A percentile compares a stretch with the other conserved stretches of the same genome.
These are phyloP conservation scores for Chironomus striatipennis DNA, from an alignment of 1,140 invertebrate species.

Conservation along the genomic window DNA sequence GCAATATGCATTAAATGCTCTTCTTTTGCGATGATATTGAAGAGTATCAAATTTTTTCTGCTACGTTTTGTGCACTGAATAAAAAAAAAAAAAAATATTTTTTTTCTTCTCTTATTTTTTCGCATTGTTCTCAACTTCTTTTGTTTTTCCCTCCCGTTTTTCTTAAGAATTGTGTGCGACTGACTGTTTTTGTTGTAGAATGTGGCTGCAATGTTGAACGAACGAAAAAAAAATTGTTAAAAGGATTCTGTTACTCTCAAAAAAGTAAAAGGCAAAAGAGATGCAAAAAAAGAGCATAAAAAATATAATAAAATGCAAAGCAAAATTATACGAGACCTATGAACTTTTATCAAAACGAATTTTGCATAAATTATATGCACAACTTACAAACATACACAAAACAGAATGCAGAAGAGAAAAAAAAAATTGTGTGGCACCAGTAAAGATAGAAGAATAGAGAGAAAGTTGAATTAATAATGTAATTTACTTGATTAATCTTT, in stretches of 20 bases:
- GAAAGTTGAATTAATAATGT: no score
- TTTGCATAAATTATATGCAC: slow-evolving; percentile 13
- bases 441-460: no score
- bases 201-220: not conserved
- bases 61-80: not conserved
- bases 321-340: slow-evolving; percentile 18
- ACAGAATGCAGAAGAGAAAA: not conserved
- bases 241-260: not conserved
- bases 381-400: not conserved
- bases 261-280: not conserved
- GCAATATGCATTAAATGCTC: not conserved
- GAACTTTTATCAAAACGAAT: slow-evolving; percentile 9
- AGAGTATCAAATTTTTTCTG: not conserved
- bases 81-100: no score
- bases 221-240: not conserved
- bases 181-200: not conserved
- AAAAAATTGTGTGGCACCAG: no score
- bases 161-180: not conserved
- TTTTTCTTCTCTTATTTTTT: not conserved
- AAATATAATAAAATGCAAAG: slow-evolving; percentile 19
- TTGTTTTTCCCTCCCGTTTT: not conserved
- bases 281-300: not conserved
- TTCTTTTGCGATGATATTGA: not conserved
- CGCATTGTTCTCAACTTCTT: not conserved
- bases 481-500: no score